These are phyloP conservation scores for Flexamia atlantica DNA, from an alignment of 2,888 invertebrate species.

Conservation along the genomic window DNA sequence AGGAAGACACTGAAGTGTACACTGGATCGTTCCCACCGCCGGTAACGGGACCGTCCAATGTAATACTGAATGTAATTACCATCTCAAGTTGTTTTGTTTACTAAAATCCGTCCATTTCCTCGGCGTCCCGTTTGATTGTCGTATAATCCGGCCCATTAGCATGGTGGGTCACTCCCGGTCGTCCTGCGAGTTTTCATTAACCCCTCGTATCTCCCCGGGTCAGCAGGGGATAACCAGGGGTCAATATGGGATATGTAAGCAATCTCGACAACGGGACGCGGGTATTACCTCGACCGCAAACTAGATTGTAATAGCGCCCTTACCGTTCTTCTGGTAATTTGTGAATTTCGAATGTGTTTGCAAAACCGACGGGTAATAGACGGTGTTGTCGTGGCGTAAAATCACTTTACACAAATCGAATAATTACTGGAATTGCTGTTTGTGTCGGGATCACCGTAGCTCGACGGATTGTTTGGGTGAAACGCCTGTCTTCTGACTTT, in stretches of 20 bases:
- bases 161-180: slow-evolving; percentile 46
- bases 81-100: slow-evolving; percentile 54
- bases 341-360: slow-evolving; percentile 48
- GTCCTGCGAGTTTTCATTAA: slow-evolving; percentile 49
- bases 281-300: slow-evolving; percentile 36
- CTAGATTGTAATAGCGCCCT: slow-evolving; percentile 23
- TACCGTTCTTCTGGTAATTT: slow-evolving; percentile 31
- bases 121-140: slow-evolving; percentile 12
- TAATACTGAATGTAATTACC: slow-evolving; percentile 46
- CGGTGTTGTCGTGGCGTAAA: slow-evolving; percentile 38
- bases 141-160: slow-evolving; percentile 45
- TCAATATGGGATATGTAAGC: slow-evolving; percentile 47
- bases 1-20: no score
- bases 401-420: slow-evolving; percentile 49
- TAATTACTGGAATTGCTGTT: slow-evolving; percentile 43
- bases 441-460: slow-evolving; percentile 13
- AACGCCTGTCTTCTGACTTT: no score
- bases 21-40: background rate
- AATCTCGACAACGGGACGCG: slow-evolving; percentile 15
- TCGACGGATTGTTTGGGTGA: slow-evolving; percentile 10
- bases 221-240: slow-evolving; percentile 33
- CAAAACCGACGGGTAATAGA: slow-evolving; percentile 28
- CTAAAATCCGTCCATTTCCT: slow-evolving; percentile 37
- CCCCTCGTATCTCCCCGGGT: slow-evolving; percentile 14
- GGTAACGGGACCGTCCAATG: slow-evolving; percentile 14